Percentiles rank a stretch among this genome's conserved stretches.
These are phyloP conservation scores for Idris sp. DNA, from an alignment of 1,140 invertebrate species.

Conservation along the genomic window DNA sequence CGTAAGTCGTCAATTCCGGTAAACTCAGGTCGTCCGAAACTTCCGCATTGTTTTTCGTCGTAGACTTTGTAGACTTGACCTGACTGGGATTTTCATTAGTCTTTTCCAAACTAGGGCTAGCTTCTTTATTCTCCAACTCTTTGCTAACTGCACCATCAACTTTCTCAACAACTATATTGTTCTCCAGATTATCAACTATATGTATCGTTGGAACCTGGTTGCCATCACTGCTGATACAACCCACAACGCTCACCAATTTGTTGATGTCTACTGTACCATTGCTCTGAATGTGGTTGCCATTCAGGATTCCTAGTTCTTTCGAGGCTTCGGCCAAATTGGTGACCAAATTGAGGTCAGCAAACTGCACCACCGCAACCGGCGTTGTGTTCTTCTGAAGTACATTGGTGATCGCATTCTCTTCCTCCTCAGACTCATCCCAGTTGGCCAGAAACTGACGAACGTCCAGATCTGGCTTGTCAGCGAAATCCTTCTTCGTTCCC, in stretches of 20 bases:
- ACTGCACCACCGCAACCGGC: slow-evolving; percentile 66
- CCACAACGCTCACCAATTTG: slow-evolving; percentile 55
- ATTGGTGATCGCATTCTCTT: slow-evolving; percentile 66
- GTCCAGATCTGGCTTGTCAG: slow-evolving; percentile 74
- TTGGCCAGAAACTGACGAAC: slow-evolving; percentile 76
- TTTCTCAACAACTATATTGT: slow-evolving; percentile 63
- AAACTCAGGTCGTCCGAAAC: slow-evolving; percentile 74
- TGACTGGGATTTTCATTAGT: slow-evolving; percentile 1
- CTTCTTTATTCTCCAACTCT: slow-evolving; percentile 50
- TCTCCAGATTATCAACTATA: slow-evolving; percentile 74
- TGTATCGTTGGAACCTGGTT: slow-evolving; percentile 75
- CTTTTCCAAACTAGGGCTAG: too few relatives aligned
- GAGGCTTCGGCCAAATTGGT: slow-evolving; percentile 46
- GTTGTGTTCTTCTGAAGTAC: slow-evolving; percentile 55
- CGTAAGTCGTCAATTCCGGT: slow-evolving; percentile 73
- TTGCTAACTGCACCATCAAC: slow-evolving; percentile 45
- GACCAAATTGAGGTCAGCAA: slow-evolving; percentile 65
- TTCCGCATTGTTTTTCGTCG: slow-evolving; percentile 51
- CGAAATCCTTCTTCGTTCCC: slow-evolving; percentile 69
- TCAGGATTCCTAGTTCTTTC: slow-evolving; percentile 33
- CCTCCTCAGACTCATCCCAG: slow-evolving; percentile 77
- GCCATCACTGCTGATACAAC: slow-evolving; percentile 60
- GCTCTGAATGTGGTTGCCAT: slow-evolving; percentile 12
- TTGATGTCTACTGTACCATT: slow-evolving; percentile 38
- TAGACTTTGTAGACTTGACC: neutral